phyloP scores from a whole-genome alignment of 2,113 vertebrate species.

The Petrocephalus microphthalmus region DNA sequence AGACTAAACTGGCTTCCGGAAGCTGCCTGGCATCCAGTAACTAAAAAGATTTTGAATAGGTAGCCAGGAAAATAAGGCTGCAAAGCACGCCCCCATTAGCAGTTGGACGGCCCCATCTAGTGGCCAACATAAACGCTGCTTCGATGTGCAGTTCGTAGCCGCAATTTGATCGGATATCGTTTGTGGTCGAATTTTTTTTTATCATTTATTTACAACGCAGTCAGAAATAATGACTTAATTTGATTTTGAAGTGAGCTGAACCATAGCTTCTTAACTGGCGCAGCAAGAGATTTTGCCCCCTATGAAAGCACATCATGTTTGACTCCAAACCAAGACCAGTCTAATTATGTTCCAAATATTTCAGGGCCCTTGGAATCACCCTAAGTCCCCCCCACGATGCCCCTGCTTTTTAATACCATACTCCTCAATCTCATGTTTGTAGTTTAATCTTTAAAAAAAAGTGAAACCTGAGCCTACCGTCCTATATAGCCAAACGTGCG shows the following conservation, averaged over 20 bases:
- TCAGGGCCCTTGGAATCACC: too few species aligned
- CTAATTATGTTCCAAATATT: too few species aligned
- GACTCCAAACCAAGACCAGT: too few species aligned
- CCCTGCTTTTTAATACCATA: background rate
- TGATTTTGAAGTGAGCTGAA: background rate
- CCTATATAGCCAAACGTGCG: background rate
- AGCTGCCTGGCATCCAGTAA: background rate
- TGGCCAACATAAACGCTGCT: conserved; percentile 26
- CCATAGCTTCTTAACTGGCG: background rate
- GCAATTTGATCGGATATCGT: background rate
- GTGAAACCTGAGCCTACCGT: background rate
- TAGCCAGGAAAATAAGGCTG: background rate
- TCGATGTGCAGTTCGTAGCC: background rate
- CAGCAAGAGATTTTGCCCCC: too few species aligned
- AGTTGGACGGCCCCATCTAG: conserved; percentile 26
- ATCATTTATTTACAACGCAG: background rate
- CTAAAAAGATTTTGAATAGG: background rate
- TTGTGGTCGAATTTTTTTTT: background rate
- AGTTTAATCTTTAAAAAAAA: too few species aligned
- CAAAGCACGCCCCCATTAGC: background rate
- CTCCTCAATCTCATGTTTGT: background rate
- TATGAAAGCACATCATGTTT: too few species aligned
- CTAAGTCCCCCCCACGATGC: too few species aligned
- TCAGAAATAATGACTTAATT: background rate
- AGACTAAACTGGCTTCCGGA: too few species aligned